Evolutionary conservation across 2,888 invertebrate genomes (phyloP), one percentile per base, ranked within the genome.

Genomic region (Epinotia brunnichana): DNA sequence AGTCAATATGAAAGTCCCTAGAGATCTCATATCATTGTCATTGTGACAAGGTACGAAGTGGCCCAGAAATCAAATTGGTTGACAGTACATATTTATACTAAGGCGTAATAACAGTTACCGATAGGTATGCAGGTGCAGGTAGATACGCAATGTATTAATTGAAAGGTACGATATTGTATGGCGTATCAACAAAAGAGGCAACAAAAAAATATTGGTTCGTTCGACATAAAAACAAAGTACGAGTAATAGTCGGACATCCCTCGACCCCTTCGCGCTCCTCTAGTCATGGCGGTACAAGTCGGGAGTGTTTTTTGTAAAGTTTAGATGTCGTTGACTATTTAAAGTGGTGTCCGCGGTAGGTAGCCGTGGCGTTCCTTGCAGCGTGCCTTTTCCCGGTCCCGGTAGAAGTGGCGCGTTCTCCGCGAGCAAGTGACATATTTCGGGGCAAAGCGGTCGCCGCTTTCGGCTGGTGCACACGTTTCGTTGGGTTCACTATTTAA

Each of bases 401-500:
- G 79, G 81, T 80, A 80, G 80, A 80, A 82, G 81, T 79, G 80
- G 78, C 81, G 77, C 76, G 79, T 77, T 81, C 81, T 82, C 80
- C 77, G 82, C 82, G 82, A 83, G 80, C 89, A 88, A 92, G 90
- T 90, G 91, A 91, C 90, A 91, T 84, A 90, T 91, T 91, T 90
- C 83, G 86, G 84, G 90, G 90, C 90, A 92, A 90, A 92, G 86
- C 90, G 86, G 85, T 85, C 87, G 91, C 89, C 88, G 91, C 92
- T 91, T 91, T 91, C 90, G 90, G 91, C 86, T 91, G 82, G 89
- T 88, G 87, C 87, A 90, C 91, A 90, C 91, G 92, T 91, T 90
- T 90, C 91, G 91, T 90, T 91, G 88, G 89, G 87, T 91, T 90
- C 92, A 91, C 90, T 92, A 92, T 91, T 92, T 90, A 89, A 91